Evolutionary conservation across 2,113 vertebrate genomes (phyloP).

Genomic region (Nipponia nippon): DNA sequence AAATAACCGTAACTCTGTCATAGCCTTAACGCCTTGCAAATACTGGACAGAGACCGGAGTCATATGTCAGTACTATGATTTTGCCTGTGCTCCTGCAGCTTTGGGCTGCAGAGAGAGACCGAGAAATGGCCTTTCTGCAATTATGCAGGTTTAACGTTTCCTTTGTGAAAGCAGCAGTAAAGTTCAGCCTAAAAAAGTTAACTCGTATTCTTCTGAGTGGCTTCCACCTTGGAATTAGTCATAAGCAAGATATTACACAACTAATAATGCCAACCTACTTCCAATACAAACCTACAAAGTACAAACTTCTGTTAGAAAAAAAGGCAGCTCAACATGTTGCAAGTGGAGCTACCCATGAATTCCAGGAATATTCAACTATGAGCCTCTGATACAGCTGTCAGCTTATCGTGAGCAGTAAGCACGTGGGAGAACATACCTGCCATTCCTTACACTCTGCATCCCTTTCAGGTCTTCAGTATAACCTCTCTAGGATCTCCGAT

Average conservation of each 20-base stretch:
- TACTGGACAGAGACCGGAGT: neutral
- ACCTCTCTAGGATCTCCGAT: neutral
- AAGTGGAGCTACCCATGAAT: neutral
- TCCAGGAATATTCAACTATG: neutral
- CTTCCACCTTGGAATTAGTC: neutral
- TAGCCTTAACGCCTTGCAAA: neutral
- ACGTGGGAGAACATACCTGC: neutral
- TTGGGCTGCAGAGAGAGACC: neutral
- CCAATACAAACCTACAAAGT: neutral
- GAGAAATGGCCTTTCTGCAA: neutral
- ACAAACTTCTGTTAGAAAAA: neutral
- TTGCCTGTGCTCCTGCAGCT: neutral
- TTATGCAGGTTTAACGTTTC: neutral
- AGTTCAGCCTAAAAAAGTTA: neutral
- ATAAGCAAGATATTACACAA: neutral
- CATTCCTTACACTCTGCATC: neutral
- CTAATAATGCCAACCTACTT: neutral
- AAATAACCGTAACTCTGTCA: slow-evolving; percentile 45
- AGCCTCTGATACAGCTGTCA: neutral
- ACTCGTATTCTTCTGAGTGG: neutral
- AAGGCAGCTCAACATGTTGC: accelerated
- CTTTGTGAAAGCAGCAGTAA: neutral
- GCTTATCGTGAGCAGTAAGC: neutral
- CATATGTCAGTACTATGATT: neutral
- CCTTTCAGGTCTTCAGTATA: neutral